Evolutionary conservation across 2,888 invertebrate species (phyloP), one percentile per base, ranked within the genome.

Genomic region (Fragum fragum): DNA sequence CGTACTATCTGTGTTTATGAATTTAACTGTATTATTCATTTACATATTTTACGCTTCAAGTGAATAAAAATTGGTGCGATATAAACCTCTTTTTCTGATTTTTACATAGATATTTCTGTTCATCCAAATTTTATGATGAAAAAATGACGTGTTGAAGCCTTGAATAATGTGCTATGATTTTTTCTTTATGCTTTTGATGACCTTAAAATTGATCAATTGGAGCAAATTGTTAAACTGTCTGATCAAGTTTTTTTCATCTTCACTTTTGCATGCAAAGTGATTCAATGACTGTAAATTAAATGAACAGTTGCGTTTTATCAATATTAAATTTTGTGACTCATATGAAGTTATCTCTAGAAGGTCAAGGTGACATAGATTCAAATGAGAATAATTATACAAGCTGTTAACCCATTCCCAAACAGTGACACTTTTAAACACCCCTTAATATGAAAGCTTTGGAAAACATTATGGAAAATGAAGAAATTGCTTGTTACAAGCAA

Each of bases 1-100:
- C 18, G 26, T 1, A 59, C 29, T 59, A 1, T 6, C 6, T n/a
- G 53, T 21, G 26, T 11, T 9, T 3, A 11, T 11, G 1, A 16
- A 23, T 59, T 59, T 59, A 28, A 47, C 47, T n/a, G n/a, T 18
- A 47, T 47, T 47, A 47, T 47, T 47, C 47, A 47, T 47, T 47
- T 47, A 47, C 47, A 47, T 47, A 47, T 47, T 36, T 47, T 47
- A 47, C 47, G 32, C 47, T 47, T 47, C 47, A 47, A 47, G n/a
- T 47, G 47, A 47, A 47, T 47, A 47, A 47, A 47, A 47, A 47
- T 47, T 47, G 14, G 7, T 47, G 47, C 14, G 32, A 36, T 36
- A 36, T 36, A 36, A 36, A 36, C 32, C 18, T n/a, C 16, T 18
- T 14, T 47, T n/a, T 14, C 47, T 47, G 47, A 47, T 47, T 47